Conservation (phyloP, 2,113 vertebrate genomes). For the human region GRCh38 chr2:180062501-180063000, state of each 20-base stretch:
- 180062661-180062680: slow-evolving; percentile 1
- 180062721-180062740: background rate
- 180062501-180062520: slow-evolving; percentile 66
- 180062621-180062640: slow-evolving; percentile 31
- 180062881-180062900: background rate
- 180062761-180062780: background rate
- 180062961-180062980: background rate
- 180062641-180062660: background rate
- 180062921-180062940: background rate
- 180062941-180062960: background rate
- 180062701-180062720: background rate
- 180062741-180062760: slow-evolving; percentile 16
- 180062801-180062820: background rate
- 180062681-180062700: background rate
- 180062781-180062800: background rate
- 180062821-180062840: background rate
- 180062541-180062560: slow-evolving; percentile 32
- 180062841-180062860: background rate
- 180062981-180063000: background rate
- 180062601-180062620: background rate
- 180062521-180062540: slow-evolving; percentile 56
- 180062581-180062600: background rate
- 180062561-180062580: background rate
- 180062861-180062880: background rate
- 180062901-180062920: background rate